Percentiles rank a stretch among this genome's conserved stretches.
Evolutionary conservation across 2,888 invertebrate genomes (phyloP).

Genomic region (Dasysyrphus tricinctus): DNA sequence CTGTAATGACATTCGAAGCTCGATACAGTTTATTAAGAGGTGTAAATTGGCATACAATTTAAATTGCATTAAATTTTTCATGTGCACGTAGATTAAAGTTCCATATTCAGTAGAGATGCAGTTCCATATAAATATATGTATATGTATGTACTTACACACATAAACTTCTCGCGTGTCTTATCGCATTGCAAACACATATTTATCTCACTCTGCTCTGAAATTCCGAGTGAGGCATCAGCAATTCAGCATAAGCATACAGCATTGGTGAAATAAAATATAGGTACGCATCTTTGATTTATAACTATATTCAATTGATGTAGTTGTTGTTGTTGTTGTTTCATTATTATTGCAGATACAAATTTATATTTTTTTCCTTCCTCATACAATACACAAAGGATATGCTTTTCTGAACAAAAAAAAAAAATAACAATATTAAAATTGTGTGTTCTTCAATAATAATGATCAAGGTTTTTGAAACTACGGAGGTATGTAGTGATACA

Average conservation of each 20-base stretch:
- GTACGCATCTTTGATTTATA: conserved; percentile 44
- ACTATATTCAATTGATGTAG: conserved; percentile 1
- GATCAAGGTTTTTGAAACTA: conserved; percentile 34
- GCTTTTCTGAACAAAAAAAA: background rate
- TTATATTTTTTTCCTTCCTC: conserved; percentile 23
- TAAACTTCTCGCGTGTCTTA: background rate
- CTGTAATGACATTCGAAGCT: conserved; percentile 39
- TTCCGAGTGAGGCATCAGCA: background rate
- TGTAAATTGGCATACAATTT: conserved; percentile 33
- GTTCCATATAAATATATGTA: too few species aligned
- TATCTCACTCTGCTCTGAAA: background rate
- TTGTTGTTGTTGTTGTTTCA: conserved; percentile 13
- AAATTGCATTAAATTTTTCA: conserved; percentile 43
- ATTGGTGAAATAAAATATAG: too few species aligned
- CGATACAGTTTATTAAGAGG: conserved; percentile 41
- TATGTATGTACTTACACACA: too few species aligned
- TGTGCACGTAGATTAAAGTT: conserved; percentile 17
- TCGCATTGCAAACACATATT: conserved; percentile 10
- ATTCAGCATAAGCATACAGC: too few species aligned
- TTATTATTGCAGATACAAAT: conserved; percentile 45
- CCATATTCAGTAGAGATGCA: too few species aligned
- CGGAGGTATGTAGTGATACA: background rate
- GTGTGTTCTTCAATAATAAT: conserved; percentile 34
- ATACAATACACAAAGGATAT: background rate
- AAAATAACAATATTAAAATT: background rate